Base-by-base conservation (phyloP, 2,113 vertebrate species). In the Leiothrix lutea region DNA sequence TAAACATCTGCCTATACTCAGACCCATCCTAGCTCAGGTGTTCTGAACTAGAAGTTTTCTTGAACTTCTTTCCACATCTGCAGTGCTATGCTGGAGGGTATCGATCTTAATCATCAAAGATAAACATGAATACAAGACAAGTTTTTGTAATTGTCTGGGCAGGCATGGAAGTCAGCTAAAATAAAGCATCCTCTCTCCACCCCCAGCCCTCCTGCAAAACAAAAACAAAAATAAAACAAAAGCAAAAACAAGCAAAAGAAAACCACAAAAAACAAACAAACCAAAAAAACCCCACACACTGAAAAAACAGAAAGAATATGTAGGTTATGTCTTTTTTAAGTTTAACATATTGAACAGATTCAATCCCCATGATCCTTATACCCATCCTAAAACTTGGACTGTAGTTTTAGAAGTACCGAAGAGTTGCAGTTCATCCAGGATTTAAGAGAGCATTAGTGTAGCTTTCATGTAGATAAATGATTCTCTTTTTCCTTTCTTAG, bases 121-220 rank as follows among this genome's bases (percentile, higher is more conserved):
- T 48, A 14, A 71, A 45, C 0, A 1, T 31, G 9, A 57, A 51
- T 57, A 58, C 18, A 42, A 65, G 15, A 35, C 2, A 44, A 25
- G 17, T 33, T 87, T 86, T 56, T 65, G 0, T 64, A 86, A 42
- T 31, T 67, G 3, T 50, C 53, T 69, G 20, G 12, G 5, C 10
- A 66, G 18, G 5, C 20, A 85, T 16, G 3, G 24, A 80, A 80
- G 5, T 60, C 2, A 69, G 14, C 45, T 62, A 58, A 69, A 87
- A 47, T 29, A 80, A 60, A 25, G 38, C 17, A n/a, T 0, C 0
- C 3, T 8, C 28, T 20, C 14, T 48, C 14, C 9, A 11, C 6
- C 16, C 51, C 17, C 44, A 18, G 16, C 45, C 45, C 45, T 9
- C 45, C 44, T 18, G 7, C 42, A 44, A 26, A 50, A 50, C 6